phyloP scores from a whole-genome alignment of 2,113 vertebrate genomes.

The Callithrix jacchus region DNA sequence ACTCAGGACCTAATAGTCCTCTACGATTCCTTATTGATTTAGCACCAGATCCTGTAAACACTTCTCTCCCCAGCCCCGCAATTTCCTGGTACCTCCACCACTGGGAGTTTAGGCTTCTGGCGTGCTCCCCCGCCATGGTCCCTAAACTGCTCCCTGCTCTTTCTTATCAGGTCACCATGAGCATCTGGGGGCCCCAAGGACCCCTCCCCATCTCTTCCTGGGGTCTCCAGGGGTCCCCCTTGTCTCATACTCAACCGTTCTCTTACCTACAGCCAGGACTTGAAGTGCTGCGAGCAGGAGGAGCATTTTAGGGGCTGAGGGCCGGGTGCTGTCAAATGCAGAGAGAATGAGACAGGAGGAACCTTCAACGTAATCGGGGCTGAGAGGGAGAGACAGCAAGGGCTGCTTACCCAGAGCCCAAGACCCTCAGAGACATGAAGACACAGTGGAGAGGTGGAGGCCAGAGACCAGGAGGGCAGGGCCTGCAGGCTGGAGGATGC shows the following conservation, averaged over 20 bases:
- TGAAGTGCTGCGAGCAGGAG: constrained; percentile 50
- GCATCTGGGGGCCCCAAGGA: background rate
- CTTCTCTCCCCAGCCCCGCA: accelerated
- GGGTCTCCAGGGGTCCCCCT: background rate
- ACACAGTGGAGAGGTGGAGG: background rate
- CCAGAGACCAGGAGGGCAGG: background rate
- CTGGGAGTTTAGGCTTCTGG: background rate
- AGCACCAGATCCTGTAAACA: background rate
- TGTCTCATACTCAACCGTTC: accelerated
- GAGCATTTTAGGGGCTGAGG: constrained; percentile 51
- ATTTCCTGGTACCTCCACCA: background rate
- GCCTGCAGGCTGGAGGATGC: background rate
- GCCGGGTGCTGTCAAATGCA: background rate
- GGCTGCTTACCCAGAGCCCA: background rate
- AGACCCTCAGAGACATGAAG: background rate
- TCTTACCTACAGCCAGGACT: constrained; percentile 71
- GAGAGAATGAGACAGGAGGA: background rate
- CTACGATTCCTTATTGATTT: no score
- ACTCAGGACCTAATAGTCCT: background rate
- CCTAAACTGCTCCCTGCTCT: accelerated
- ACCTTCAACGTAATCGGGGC: no score
- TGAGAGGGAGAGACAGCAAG: background rate
- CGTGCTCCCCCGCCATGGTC: accelerated
- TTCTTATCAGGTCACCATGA: background rate
- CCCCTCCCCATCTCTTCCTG: background rate